These are phyloP conservation scores for Stegostoma tigrinum DNA, from an alignment of 2,113 vertebrate genomes.

Conservation along the genomic window DNA sequence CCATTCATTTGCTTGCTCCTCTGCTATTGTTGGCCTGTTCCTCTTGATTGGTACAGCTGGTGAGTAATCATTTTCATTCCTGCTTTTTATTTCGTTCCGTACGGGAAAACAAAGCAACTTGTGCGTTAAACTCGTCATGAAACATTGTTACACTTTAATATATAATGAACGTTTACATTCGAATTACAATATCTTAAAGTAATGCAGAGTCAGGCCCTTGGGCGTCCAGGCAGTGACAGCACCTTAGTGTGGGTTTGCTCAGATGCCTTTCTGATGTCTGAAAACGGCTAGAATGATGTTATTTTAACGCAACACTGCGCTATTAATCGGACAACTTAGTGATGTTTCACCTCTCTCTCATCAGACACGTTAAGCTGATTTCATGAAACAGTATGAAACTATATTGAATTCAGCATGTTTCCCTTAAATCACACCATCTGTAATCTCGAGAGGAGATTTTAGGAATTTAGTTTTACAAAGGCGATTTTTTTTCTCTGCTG, in stretches of 20 bases:
- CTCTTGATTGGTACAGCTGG: slow-evolving; percentile 14
- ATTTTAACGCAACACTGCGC: neutral
- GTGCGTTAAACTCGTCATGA: neutral
- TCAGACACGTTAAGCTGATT: neutral
- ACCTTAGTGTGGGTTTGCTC: neutral
- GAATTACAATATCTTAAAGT: neutral
- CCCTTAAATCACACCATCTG: neutral
- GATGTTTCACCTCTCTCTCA: neutral
- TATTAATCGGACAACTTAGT: neutral
- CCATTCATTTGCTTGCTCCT: neutral
- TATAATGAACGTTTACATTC: neutral
- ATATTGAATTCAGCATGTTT: neutral
- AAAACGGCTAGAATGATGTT: neutral
- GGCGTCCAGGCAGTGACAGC: neutral
- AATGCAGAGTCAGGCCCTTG: neutral
- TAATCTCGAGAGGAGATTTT: neutral
- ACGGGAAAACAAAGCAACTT: neutral
- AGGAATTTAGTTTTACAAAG: neutral
- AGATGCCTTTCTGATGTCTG: neutral
- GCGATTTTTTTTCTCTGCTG: slow-evolving; percentile 58
- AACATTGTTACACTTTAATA: neutral
- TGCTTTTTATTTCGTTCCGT: slow-evolving; percentile 4
- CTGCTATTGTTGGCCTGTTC: neutral
- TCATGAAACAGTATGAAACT: neutral
- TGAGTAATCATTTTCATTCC: slow-evolving; percentile 27